Base-by-base conservation (phyloP, 2,888 invertebrate genomes). In the Melinaea marsaeus region DNA sequence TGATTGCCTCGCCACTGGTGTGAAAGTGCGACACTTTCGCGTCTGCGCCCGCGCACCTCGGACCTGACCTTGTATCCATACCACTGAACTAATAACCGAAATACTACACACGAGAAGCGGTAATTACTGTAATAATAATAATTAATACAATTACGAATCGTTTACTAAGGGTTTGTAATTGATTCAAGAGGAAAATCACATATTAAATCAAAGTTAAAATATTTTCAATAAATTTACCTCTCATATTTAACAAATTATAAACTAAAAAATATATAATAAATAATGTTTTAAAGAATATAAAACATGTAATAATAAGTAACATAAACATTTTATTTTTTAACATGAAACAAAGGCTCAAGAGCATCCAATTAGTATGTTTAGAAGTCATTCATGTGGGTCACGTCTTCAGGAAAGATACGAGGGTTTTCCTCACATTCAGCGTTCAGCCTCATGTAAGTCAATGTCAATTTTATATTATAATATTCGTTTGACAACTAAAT, bases 391-490 rank as follows among this genome's bases (percentile, higher is more conserved):
- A 58, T 76, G 77, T 77, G 69, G 74, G 74, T 78, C 83, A 79
- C 81, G 79, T 77, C 71, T 70, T 62, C 73, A 77, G 79, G 80
- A 79, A 81, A 75, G 74, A 72, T 46, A 64, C 42, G 51, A 58
- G 64, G 63, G 64, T 68, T 65, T 68, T 69, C 69, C 69, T 68
- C 60, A 11, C 57, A 34, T 37, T 60, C 60, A 63, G 45, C 61
- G 58, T 42, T 48, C 58, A 62, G 34, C 62, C 60, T 62, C 61
- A 62, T 66, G 46, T 33, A n/a, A 59, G 22, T 63, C 69, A 69
- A 70, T 64, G 67, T 60, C 57, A 60, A 55, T 55, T 46, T 48
- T 4, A 32, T 59, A 13, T 34, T 46, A 22, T 47, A 46, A 55
- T 35, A 35, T 46, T 56, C 32, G 45, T 37, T 48, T 35, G 34